A percentile compares a stretch with the other conserved stretches of the same genome.
phyloP scores from a whole-genome alignment of 2,113 vertebrate genomes.

The Rattus norvegicus region GRCr8 NC_086027.1:95603001-95603500 shows the following conservation, averaged over 20 bases:
- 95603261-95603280: background rate
- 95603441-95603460: background rate
- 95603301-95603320: background rate
- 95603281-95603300: background rate
- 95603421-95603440: background rate
- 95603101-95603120: background rate
- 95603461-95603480: background rate
- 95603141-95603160: background rate
- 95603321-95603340: background rate
- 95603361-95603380: accelerated
- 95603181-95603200: background rate
- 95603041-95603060: background rate
- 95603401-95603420: background rate
- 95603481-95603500: background rate
- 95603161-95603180: background rate
- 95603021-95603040: no score
- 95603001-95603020: no score
- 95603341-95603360: background rate
- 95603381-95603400: background rate
- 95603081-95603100: background rate
- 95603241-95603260: background rate
- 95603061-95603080: background rate
- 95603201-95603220: background rate
- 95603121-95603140: background rate
- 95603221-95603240: background rate